Base-by-base conservation (phyloP, 2,888 invertebrate species). In the Timandra comae region DNA sequence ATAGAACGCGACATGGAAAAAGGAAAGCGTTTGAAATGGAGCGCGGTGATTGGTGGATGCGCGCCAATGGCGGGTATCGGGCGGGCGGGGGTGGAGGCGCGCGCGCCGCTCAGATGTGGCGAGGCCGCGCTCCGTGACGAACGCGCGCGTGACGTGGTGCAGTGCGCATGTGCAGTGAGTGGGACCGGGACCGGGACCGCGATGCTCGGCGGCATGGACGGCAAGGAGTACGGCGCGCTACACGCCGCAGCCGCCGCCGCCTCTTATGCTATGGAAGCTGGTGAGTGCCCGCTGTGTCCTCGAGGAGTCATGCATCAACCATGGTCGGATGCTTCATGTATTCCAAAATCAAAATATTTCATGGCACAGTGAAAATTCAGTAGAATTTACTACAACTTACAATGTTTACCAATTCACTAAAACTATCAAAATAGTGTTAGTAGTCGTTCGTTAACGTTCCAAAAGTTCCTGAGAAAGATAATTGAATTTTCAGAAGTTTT, bases 181-280 rank as follows among this genome's bases (percentile, higher is more conserved):
- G 10, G 11, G n/a, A n/a, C n/a, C n/a, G n/a, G n/a, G n/a, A n/a
- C n/a, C n/a, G n/a, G n/a, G n/a, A n/a, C 11, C 54, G 71, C 63
- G 74, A 82, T 84, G 84, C 67, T 82, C 62, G 81, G 77, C 44
- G 78, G 74, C 28, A 85, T 85, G 84, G 82, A 82, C 59, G 82
- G 84, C 52, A 85, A 85, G 69, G 84, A 85, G 68, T 85, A 82
- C 67, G 82, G 84, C 43, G 81, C 82, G 67, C 74, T 84, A 72
- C 84, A 82, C 43, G 84, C 81, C 11, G 81, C 80, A 29, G 80
- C 80, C 37, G 80, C 81, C 35, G 80, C 81, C 35, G 80, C 79
- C 38, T 81, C 80, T 2, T 82, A 82, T 60, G 61, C 80, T 23
- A 80, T 82, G 81, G 82, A 82, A 2, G 42, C 70, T 32, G 78